Evolutionary conservation across 2,888 invertebrate species (phyloP).

Genomic region (Heliconius ismenius): DNA sequence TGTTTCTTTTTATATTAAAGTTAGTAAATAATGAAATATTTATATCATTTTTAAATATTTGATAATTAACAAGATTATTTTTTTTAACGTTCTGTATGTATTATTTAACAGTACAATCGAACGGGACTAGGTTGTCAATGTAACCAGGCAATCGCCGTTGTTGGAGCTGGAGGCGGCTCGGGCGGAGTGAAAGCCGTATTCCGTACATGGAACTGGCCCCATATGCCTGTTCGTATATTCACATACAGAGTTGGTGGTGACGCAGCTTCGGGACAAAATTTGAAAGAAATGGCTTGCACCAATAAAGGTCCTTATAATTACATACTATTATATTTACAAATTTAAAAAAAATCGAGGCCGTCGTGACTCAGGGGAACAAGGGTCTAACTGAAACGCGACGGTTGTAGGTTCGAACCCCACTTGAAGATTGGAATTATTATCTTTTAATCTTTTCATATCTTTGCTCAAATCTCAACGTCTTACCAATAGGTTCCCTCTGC

Average conservation of each 20-base stretch:
- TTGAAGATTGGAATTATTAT: too few relatives aligned
- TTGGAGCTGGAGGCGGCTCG: conserved; percentile 96
- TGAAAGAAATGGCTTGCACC: conserved; percentile 97
- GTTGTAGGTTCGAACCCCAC: too few relatives aligned
- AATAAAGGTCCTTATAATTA: conserved; percentile 90
- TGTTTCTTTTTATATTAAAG: not conserved
- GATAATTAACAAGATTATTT: not conserved
- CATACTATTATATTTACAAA: not conserved
- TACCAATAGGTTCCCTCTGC: not conserved
- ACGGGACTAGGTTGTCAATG: conserved; percentile 95
- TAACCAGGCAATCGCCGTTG: conserved; percentile 98
- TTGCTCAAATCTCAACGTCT: too few relatives aligned
- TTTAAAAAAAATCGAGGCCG: too few relatives aligned
- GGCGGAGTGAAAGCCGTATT: conserved; percentile 84
- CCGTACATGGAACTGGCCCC: conserved; percentile 93
- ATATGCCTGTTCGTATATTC: conserved; percentile 96
- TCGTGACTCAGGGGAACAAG: too few relatives aligned
- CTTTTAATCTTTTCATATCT: too few relatives aligned
- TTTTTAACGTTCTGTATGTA: not conserved
- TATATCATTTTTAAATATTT: not conserved
- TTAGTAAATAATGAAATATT: not conserved
- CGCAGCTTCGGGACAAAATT: conserved; percentile 91
- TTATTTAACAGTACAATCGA: conserved; percentile 85
- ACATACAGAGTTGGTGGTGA: conserved; percentile 97
- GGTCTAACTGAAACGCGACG: too few relatives aligned